Base-by-base conservation (phyloP, 1,140 invertebrate genomes). In the Drosophila albomicans region DNA sequence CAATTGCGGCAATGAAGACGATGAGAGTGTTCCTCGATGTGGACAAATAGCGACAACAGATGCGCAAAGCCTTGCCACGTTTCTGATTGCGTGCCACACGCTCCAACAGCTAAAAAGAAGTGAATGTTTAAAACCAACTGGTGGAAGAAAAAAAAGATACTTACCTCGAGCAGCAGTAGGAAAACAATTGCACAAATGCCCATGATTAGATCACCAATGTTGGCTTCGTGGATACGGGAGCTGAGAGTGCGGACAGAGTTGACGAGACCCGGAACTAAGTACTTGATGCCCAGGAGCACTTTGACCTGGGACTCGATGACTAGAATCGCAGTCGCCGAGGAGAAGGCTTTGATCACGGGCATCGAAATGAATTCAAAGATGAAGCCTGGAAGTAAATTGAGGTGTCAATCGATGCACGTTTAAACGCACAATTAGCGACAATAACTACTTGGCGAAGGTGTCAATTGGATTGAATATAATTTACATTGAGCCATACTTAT, bases 311-410 rank as follows among this genome's bases (percentile, higher is more conserved):
- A 97, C 11, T 96, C 95, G 3, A 97, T 97, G 43, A 99, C 99
- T 43, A 98, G 97, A 10, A 99, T 95, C 15, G 98, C 98, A 0
- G 98, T 98, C 8, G 98, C 98, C 32, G 97, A 98, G 0, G 98
- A 98, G 91, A 99, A 99, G 0, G 98, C 97, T 52, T 97, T 97
- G 1, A 98, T 98, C 8, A 99, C 98, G 1, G 98, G 97, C 77
- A 97, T 95, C 0, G 98, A 98, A 81, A 99, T 98, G 92, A 98
- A 99, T 92, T 99, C 97, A 62, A 99, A 96, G 3, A 99, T 94
- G 70, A 99, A 98, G 77, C 98, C 98, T 92, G 58, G 4, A 72
- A 68, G 16, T 54, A 32, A 54, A 61, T 51, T 43, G 0, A 49
- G 11, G 38, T 35, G 25, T 49, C n/a, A 49, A 57, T 68, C 25